Evolutionary conservation across 2,797 vertebrate species (phyloP).

Genomic region (Chiroxiphia lanceolata): DNA sequence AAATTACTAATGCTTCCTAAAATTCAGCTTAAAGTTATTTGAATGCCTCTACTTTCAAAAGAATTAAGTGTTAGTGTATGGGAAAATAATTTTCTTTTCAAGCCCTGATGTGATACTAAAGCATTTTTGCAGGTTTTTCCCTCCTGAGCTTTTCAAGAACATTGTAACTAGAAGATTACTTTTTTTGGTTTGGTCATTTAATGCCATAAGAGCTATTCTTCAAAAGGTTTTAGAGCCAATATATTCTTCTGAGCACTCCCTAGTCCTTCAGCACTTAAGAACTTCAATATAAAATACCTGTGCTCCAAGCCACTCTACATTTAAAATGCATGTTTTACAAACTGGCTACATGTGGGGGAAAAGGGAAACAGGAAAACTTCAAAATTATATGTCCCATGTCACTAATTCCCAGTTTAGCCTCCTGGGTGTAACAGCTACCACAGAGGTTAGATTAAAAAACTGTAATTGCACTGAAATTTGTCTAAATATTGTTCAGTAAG

Average conservation of each 20-base stretch:
- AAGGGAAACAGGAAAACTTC: background rate
- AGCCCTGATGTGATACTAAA: conserved; percentile 32
- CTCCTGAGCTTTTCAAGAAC: conserved; percentile 18
- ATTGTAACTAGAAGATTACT: background rate
- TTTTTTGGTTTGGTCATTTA: conserved; percentile 41
- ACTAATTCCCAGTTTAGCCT: conserved; percentile 36
- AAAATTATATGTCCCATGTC: conserved; percentile 23
- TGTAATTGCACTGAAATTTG: background rate
- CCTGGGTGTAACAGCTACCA: conserved; percentile 2
- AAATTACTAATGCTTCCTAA: conserved; percentile 32
- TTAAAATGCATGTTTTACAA: conserved; percentile 20
- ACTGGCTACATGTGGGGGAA: background rate
- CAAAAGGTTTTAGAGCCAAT: conserved; percentile 35
- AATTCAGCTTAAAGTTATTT: conserved; percentile 31
- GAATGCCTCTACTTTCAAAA: conserved; percentile 34
- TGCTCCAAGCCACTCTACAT: background rate
- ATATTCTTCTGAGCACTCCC: background rate
- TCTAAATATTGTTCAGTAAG: background rate
- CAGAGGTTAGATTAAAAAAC: conserved; percentile 3
- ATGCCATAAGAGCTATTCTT: conserved; percentile 41
- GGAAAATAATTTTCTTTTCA: conserved; percentile 60
- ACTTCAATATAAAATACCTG: background rate
- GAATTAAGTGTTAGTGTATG: conserved; percentile 10
- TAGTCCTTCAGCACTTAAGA: conserved; percentile 31
- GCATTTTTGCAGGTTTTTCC: conserved; percentile 41